Base-by-base conservation (phyloP, 2,888 invertebrate genomes). In the Carpatolechia fugitivella region DNA sequence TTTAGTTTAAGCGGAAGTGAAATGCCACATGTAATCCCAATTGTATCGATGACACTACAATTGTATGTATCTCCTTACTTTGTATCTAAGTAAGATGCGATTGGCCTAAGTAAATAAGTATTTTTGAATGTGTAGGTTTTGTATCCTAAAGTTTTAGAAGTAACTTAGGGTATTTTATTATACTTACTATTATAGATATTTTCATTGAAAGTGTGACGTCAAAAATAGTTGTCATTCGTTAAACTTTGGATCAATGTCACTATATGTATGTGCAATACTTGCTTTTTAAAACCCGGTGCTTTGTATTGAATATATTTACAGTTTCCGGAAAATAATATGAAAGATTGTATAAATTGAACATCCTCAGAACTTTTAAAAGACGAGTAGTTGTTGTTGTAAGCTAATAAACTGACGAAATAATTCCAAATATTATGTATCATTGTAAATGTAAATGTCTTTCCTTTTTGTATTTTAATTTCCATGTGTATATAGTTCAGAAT, bases 91-190 rank as follows among this genome's bases (percentile, higher is more conserved):
- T 74, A 78, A 77, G 72, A 72, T 68, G 64, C 73, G 68, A 79
- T 85, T 86, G 88, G 88, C 88, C 88, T 89, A 88, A 85, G 78
- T 80, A 78, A 80, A 78, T 74, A 76, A 80, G 79, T 81, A 80
- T 81, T 82, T 84, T 80, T 78, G 68, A 82, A 78, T 78, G 74
- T 76, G 77, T 79, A 82, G 78, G 76, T 82, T 83, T 82, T 83
- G 72, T 83, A 84, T 80, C 74, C 73, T 80, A 77, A 77, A 69
- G 65, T 72, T 66, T 68, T 76, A 77, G 73, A 65, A 64, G 63
- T 75, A 80, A 72, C 64, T 68, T 70, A 73, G 68, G 68, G 58
- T 24, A 24, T 6, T 67, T 62, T 65, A 63, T 61, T 64, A 61
- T 66, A 63, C 53, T 58, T 65, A 69, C 58, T 70, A n/a, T n/a